A percentile compares a stretch with the other conserved stretches of the same genome.
Conservation (phyloP, 2,888 invertebrate species). For the Papilio demoleus region DNA sequence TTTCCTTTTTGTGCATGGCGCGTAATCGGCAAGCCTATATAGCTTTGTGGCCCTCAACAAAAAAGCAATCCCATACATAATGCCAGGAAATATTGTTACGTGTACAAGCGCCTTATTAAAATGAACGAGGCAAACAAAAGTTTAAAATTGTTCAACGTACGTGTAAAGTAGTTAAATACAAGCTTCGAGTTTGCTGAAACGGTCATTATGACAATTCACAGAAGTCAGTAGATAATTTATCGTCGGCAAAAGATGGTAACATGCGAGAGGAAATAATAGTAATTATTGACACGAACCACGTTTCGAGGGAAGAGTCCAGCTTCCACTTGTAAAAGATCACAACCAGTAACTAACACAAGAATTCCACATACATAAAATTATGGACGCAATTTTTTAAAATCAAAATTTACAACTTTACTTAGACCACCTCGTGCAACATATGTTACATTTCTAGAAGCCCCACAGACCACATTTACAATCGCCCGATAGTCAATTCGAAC, state of each 20-base stretch:
- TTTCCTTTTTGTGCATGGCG: constrained; percentile 64
- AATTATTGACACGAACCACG: constrained; percentile 79
- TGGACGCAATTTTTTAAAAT: background rate
- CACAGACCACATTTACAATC: too few relatives aligned
- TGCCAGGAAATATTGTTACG: constrained; percentile 32
- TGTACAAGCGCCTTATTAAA: constrained; percentile 34
- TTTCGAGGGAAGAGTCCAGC: constrained; percentile 63
- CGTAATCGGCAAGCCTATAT: constrained; percentile 55
- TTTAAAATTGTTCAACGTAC: constrained; percentile 40
- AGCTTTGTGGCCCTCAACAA: constrained; percentile 22
- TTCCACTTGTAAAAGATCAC: constrained; percentile 67
- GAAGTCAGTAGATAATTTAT: constrained; percentile 74
- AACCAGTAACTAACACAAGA: constrained; percentile 77
- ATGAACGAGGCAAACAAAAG: constrained; percentile 35
- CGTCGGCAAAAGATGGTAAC: constrained; percentile 70
- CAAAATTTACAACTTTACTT: background rate
- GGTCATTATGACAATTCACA: constrained; percentile 76
- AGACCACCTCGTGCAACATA: background rate
- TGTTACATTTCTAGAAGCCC: background rate
- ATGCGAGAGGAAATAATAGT: constrained; percentile 72
- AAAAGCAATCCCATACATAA: constrained; percentile 20
- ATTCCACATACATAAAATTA: constrained; percentile 74
- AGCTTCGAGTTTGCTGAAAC: constrained; percentile 60
- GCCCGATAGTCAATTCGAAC: too few relatives aligned
- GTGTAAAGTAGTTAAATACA: constrained; percentile 62